These are phyloP conservation scores for Platorchestia sp. DNA, from an alignment of 1,140 invertebrate species.

Conservation along the genomic window DNA sequence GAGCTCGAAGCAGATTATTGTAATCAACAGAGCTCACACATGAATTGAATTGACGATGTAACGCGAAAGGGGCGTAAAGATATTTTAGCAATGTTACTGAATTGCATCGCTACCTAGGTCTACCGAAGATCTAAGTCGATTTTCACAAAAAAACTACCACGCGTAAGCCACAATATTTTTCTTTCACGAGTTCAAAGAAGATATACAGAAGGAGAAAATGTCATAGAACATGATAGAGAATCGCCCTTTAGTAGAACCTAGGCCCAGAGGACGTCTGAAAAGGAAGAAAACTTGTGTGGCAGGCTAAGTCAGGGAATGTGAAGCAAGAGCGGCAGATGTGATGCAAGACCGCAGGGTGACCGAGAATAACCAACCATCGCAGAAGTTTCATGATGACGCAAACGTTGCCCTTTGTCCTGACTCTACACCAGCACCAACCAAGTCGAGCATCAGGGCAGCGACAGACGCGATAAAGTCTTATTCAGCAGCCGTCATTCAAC, in stretches of 20 bases:
- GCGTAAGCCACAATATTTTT: not conserved
- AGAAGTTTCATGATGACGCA: constrained; percentile 48
- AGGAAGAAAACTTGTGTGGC: not conserved
- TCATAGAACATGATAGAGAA: not conserved
- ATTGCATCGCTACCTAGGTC: not conserved
- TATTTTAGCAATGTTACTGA: not conserved
- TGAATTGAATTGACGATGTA: not conserved
- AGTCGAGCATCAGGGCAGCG: not conserved
- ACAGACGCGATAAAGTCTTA: not conserved
- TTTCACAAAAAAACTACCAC: not conserved
- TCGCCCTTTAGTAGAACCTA: not conserved
- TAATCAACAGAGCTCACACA: not conserved
- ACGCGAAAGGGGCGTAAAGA: not conserved
- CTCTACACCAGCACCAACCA: not conserved
- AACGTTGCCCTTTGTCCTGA: constrained; percentile 48
- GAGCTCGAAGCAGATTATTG: not conserved
- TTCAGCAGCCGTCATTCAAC: not conserved
- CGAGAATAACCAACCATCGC: not conserved
- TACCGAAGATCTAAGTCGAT: not conserved
- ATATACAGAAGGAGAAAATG: not conserved
- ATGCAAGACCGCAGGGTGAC: constrained; percentile 25
- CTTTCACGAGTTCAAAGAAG: not conserved
- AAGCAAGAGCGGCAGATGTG: constrained; percentile 23
- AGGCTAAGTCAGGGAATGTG: not conserved
- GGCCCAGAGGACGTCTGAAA: not conserved